These are phyloP conservation scores for Cabera pusaria DNA, from an alignment of 2,888 invertebrate genomes.

Conservation along the genomic window DNA sequence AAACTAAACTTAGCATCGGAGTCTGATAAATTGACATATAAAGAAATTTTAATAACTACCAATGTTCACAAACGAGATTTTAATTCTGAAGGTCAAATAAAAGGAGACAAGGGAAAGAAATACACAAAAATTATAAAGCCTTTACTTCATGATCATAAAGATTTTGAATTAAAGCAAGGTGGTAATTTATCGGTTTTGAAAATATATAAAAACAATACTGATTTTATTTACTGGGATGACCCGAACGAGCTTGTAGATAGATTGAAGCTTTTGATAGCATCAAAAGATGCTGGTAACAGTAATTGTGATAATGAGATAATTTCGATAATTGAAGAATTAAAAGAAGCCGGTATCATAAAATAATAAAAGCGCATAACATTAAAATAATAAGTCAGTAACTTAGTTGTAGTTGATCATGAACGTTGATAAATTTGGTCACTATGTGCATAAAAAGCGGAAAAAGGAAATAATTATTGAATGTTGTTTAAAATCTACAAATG, in stretches of 20 bases:
- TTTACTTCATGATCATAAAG: neutral
- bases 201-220: conserved; percentile 14
- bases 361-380: neutral
- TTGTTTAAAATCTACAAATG: neutral
- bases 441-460: too few relatives aligned
- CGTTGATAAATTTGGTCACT: conserved; percentile 4
- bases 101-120: conserved; percentile 3
- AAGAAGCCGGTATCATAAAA: conserved; percentile 4
- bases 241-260: conserved; percentile 33
- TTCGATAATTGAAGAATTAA: conserved; percentile 4
- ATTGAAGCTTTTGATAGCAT: conserved; percentile 29
- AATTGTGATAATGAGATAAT: conserved; percentile 21
- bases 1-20: neutral
- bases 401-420: neutral
- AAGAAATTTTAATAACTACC: neutral
- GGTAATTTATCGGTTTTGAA: neutral
- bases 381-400: neutral
- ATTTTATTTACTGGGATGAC: conserved; percentile 34
- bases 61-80: conserved; percentile 4
- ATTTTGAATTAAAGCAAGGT: neutral
- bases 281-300: conserved; percentile 31
- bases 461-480: neutral
- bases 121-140: too few relatives aligned
- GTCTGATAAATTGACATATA: neutral
- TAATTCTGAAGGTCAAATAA: neutral